Conservation (phyloP, 1,140 invertebrate species). For the Drosophila repleta region DNA sequence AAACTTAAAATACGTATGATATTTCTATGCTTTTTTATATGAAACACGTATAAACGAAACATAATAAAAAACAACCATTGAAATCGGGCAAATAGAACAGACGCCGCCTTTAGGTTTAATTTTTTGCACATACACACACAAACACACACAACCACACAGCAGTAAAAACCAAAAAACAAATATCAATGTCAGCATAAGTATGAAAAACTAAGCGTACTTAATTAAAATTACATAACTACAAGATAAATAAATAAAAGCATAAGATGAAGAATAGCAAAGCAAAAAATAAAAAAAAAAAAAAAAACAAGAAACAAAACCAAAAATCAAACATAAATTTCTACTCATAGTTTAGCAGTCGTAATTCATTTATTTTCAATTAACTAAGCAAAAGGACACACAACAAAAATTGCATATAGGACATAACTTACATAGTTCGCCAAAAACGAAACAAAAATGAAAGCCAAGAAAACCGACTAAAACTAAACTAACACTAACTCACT, state of each 20-base stretch:
- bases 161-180: conserved; percentile 31
- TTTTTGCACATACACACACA: conserved; percentile 55
- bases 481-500: conserved; percentile 33
- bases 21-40: conserved; percentile 83
- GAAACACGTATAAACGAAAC: conserved; percentile 50
- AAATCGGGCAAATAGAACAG: conserved; percentile 17
- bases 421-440: conserved; percentile 65
- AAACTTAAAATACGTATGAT: conserved; percentile 65
- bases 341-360: conserved; percentile 76
- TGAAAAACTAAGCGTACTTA: conserved; percentile 54
- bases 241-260: conserved; percentile 3
- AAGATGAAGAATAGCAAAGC: conserved; percentile 18
- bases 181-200: conserved; percentile 67
- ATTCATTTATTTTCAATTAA: conserved; percentile 67
- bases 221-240: conserved; percentile 43
- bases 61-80: conserved; percentile 29
- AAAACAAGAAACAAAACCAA: conserved; percentile 23
- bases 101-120: conserved; percentile 68
- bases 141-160: conserved; percentile 38
- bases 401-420: conserved; percentile 64
- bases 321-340: conserved; percentile 66
- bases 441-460: neutral
- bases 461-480: conserved; percentile 33
- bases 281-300: conserved; percentile 50
- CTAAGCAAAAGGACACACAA: conserved; percentile 58